Base-by-base conservation (phyloP, 1,140 invertebrate species). In the Pantala flavescens region DNA sequence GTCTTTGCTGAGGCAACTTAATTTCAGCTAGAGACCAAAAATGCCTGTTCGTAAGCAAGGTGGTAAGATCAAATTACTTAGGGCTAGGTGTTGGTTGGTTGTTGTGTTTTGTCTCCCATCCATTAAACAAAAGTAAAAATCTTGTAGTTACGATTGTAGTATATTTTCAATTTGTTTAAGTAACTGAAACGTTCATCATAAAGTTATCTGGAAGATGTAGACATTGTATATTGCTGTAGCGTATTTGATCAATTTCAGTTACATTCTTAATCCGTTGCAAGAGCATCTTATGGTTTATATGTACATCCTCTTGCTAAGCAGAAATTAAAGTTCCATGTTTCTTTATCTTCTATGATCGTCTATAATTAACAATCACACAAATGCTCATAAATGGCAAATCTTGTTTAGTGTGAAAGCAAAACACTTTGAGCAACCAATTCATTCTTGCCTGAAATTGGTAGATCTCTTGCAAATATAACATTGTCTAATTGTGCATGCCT, bases 401-500 rank as follows among this genome's bases (percentile, higher is more conserved):
- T 36, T 36, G 28, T 36, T 63, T 63, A 12, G 14, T 63, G 49
- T 63, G 3, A 19, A 3, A 63, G 49, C 49, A 63, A 63, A 63
- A 63, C 49, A 63, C 49, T 63, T 63, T 63, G 28, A 63, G 49
- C 49, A 63, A 63, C 49, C 49, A 63, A 63, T 63, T 63, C n/a
- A 63, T 63, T 19, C 49, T 19, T 63, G 49, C 49, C 49, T 63
- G n/a, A 7, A 63, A 63, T 63, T 63, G n/a, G 49, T 63, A 21
- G 28, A 36, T 36, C 28, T 63, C 3, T 63, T 63, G 14, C n/a
- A 21, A 63, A 63, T 63, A 63, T 63, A 63, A 63, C 49, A 63
- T 63, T 21, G 14, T 63, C 49, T 63, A 63, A 63, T 7, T 63
- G 12, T 63, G 49, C 49, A 63, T 63, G 49, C 49, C n/a, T 63